Base-by-base conservation (phyloP, 1,140 invertebrate species). In the Heliconius eleuchia region DNA sequence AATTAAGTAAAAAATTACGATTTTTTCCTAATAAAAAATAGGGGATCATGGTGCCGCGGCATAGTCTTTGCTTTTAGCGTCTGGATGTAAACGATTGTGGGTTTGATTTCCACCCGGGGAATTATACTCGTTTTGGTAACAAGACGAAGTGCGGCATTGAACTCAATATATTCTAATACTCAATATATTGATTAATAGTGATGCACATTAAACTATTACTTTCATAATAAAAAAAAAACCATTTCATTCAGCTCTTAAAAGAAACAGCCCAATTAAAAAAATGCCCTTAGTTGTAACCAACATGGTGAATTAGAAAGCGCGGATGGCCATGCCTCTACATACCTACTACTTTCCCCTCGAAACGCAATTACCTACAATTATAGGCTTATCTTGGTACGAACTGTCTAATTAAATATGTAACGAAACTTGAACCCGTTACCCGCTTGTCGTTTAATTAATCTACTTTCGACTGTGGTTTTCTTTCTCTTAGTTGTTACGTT, bases 361-460 rank as follows among this genome's bases (percentile, higher is more conserved):
- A 76, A 71, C 60, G 60, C 74, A 76, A 80, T 80, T 80, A 80
- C 78, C 46, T 71, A 71, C 78, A 79, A 79, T 79, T 79, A 79
- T 74, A 55, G 42, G 42, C 78, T 80, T 80, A 80, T 80, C 78
- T 50, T 30, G 66, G 66, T 72, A 75, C 57, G 5, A 23, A 74
- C 73, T 30, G 57, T n/a, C 72, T 74, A 80, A 76, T 80, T 80
- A 76, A 80, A 76, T 50, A 46, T 60, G 42, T 70, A 74, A 79
- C 74, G 42, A 80, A 60, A 30, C 27, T 30, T 66, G 60, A 80
- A 75, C 57, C 57, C 9, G 74, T 39, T 76, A 42, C 30, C 57
- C 3, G 34, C 11, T 76, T 71, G n/a, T 39, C 74, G 55, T 42
- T 76, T 76, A 66, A 42, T 27, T 76, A 70, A 37, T 16, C 74